Evolutionary conservation across 2,888 invertebrate genomes (phyloP).

Genomic region (Metallyticus violacea): DNA sequence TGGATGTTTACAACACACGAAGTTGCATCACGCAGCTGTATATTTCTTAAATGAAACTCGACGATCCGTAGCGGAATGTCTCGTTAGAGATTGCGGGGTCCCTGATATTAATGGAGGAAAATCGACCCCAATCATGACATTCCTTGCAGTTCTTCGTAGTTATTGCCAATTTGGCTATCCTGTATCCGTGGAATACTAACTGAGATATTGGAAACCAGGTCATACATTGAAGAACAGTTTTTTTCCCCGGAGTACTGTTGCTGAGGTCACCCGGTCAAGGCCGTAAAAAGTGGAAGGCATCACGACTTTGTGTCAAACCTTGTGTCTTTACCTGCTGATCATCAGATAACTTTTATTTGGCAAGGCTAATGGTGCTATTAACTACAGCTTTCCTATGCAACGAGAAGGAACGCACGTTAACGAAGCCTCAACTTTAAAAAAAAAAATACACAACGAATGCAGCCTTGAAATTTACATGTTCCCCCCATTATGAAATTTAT

Average conservation of each 20-base stretch:
- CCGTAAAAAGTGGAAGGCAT: not conserved
- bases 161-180: not conserved
- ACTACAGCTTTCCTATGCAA: not conserved
- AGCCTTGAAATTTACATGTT: too few species aligned
- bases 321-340: not conserved
- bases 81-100: not conserved
- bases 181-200: not conserved
- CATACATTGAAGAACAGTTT: not conserved
- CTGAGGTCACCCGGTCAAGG: not conserved
- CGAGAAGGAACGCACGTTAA: too few species aligned
- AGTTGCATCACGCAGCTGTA: not conserved
- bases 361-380: not conserved
- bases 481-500: too few species aligned
- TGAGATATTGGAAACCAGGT: not conserved
- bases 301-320: not conserved
- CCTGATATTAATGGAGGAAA: not conserved
- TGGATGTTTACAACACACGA: too few species aligned
- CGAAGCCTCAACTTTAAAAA: too few species aligned
- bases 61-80: not conserved
- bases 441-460: too few species aligned
- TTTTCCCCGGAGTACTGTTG: not conserved
- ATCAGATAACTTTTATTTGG: not conserved
- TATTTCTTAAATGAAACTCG: not conserved
- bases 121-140: not conserved
- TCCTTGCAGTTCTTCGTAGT: not conserved